A percentile compares a stretch with the other conserved stretches of the same genome.
These are phyloP conservation scores for Micoletzkya japonica DNA, from an alignment of 2,888 invertebrate genomes.

Conservation along the genomic window DNA sequence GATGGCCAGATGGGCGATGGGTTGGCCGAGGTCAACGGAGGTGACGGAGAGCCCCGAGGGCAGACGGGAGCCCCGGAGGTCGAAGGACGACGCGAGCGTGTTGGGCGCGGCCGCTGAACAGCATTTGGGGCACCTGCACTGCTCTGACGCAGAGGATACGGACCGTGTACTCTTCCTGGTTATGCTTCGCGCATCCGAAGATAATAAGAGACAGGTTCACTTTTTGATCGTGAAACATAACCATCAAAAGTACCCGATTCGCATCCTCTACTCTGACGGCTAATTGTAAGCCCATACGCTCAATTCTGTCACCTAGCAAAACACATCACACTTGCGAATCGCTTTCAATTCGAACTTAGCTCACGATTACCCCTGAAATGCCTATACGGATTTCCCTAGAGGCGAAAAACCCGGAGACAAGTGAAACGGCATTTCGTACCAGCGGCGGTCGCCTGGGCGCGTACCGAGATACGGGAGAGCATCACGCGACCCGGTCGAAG, in stretches of 20 bases:
- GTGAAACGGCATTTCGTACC: conserved; percentile 3
- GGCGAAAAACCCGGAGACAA: background rate
- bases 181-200: background rate
- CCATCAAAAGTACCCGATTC: too few species aligned
- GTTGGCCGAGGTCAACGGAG: conserved; percentile 25
- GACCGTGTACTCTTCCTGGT: background rate
- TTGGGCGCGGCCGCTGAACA: conserved; percentile 13
- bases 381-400: background rate
- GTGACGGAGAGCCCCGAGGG: conserved; percentile 16
- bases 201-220: too few species aligned
- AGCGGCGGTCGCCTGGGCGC: conserved; percentile 23
- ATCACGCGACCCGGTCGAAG: too few species aligned
- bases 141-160: background rate
- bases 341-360: too few species aligned
- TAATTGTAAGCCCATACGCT: too few species aligned
- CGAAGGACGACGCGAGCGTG: conserved; percentile 25
- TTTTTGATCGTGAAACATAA: too few species aligned
- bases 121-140: background rate
- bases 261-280: too few species aligned
- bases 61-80: conserved; percentile 25
- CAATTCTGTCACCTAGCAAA: too few species aligned
- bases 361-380: too few species aligned
- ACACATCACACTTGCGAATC: too few species aligned
- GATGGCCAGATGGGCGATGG: conserved; percentile 27
- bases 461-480: conserved; percentile 25